Evolutionary conservation across 2,113 vertebrate genomes (phyloP).

Genomic region (Gobio gobio): DNA sequence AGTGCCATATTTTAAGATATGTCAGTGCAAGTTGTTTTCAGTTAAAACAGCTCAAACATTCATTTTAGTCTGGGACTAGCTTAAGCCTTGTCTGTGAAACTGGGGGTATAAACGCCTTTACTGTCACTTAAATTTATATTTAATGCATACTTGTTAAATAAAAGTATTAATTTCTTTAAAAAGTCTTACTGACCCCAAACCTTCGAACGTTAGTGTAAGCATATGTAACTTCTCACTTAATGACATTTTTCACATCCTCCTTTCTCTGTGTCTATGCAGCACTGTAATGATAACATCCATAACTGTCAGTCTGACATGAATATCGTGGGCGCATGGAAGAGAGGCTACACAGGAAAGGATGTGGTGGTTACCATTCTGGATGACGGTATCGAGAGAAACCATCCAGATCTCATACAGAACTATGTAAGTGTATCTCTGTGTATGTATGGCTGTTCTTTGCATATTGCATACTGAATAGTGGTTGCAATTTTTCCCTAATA

Average conservation of each 20-base stretch:
- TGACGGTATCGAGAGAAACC: slow-evolving; percentile 96
- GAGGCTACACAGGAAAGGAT: slow-evolving; percentile 95
- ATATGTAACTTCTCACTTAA: neutral
- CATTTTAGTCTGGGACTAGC: too few relatives aligned
- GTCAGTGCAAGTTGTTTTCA: too few relatives aligned
- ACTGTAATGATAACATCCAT: slow-evolving; percentile 94
- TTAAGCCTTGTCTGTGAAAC: too few relatives aligned
- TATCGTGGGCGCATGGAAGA: slow-evolving; percentile 97
- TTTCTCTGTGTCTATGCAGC: slow-evolving; percentile 72
- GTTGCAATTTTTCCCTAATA: too few relatives aligned
- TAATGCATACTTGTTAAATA: neutral
- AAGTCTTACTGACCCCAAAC: neutral
- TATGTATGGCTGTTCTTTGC: slow-evolving; percentile 32
- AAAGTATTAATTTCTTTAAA: neutral
- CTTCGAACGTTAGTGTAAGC: neutral
- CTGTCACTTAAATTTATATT: neutral
- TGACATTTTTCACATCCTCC: neutral
- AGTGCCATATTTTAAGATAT: too few relatives aligned
- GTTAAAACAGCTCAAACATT: too few relatives aligned
- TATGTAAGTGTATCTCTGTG: slow-evolving; percentile 82
- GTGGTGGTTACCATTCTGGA: slow-evolving; percentile 98
- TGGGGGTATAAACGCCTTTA: neutral
- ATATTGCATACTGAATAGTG: neutral
- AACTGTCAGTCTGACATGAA: slow-evolving; percentile 99
- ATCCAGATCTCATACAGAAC: slow-evolving; percentile 95